Evolutionary conservation across 2,113 vertebrate species (phyloP).

Genomic region (Atrichornis clamosus): DNA sequence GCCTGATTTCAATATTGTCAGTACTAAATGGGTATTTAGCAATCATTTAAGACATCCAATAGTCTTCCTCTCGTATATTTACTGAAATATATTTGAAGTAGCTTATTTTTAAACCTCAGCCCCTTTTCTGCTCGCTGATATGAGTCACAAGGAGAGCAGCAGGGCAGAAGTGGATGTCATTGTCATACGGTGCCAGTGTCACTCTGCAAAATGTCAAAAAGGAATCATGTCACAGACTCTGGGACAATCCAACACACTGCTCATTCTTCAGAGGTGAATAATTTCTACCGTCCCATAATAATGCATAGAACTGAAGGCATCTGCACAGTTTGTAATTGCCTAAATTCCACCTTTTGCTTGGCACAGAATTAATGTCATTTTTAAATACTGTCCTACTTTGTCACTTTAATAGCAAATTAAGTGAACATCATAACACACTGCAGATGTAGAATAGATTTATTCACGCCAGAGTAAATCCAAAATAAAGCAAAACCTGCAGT

Average conservation of each 20-base stretch:
- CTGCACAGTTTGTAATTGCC: neutral
- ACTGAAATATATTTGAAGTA: neutral
- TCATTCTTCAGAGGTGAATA: neutral
- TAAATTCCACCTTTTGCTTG: neutral
- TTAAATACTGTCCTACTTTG: neutral
- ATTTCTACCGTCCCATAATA: neutral
- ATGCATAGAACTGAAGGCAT: neutral
- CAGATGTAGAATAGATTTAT: neutral
- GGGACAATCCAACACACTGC: rapidly evolving
- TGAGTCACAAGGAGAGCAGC: neutral
- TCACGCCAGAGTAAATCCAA: neutral
- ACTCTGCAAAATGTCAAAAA: neutral
- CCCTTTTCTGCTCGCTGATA: neutral
- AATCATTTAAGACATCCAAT: neutral
- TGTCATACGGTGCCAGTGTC: neutral
- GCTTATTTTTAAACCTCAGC: neutral
- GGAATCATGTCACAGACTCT: neutral
- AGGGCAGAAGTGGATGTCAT: neutral
- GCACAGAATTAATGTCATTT: neutral
- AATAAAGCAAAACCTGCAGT: neutral
- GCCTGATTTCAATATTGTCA: neutral
- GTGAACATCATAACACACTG: neutral
- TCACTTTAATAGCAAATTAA: neutral
- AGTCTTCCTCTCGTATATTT: neutral
- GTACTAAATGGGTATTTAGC: neutral